These are phyloP conservation scores for Hephaestus fuliginosus DNA, from an alignment of 2,797 vertebrate genomes.

Conservation along the genomic window DNA sequence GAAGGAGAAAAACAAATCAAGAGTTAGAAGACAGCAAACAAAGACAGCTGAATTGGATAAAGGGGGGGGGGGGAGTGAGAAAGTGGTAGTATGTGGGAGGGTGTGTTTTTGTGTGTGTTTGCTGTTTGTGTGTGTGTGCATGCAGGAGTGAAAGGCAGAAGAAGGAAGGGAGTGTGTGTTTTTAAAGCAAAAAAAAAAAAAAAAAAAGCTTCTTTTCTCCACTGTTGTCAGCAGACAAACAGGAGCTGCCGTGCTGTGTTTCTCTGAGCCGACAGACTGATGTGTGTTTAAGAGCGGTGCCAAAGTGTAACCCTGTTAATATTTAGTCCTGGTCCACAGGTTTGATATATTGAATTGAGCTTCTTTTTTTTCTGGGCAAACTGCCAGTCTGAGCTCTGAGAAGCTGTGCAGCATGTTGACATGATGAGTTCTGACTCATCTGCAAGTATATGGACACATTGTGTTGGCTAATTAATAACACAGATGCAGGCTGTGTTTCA, in stretches of 20 bases:
- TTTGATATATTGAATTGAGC: constrained; percentile 58
- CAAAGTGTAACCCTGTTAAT: constrained; percentile 46
- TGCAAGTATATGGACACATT: constrained; percentile 20
- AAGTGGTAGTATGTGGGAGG: constrained; percentile 48
- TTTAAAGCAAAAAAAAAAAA: constrained; percentile 25
- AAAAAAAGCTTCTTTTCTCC: neutral
- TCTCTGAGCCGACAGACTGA: neutral
- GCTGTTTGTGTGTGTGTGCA: constrained; percentile 2
- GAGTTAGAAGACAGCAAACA: constrained; percentile 17
- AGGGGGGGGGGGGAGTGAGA: constrained; percentile 28
- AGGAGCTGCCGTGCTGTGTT: constrained; percentile 2
- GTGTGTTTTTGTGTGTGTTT: constrained; percentile 7
- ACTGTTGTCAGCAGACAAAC: constrained; percentile 12
- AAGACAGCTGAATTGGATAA: constrained; percentile 29
- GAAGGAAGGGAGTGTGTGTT: constrained; percentile 9
- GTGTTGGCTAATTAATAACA: constrained; percentile 40
- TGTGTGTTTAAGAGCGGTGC: constrained; percentile 28
- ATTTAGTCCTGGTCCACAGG: constrained; percentile 30
- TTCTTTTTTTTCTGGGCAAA: constrained; percentile 46
- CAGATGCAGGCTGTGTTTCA: constrained; percentile 8
- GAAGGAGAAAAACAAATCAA: constrained; percentile 6
- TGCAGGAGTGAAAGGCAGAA: constrained; percentile 14
- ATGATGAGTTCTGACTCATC: constrained; percentile 54
- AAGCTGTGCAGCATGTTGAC: constrained; percentile 55
- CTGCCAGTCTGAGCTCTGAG: constrained; percentile 52